These are phyloP conservation scores for Prinia subflava DNA, from an alignment of 2,113 vertebrate species.

Conservation along the genomic window DNA sequence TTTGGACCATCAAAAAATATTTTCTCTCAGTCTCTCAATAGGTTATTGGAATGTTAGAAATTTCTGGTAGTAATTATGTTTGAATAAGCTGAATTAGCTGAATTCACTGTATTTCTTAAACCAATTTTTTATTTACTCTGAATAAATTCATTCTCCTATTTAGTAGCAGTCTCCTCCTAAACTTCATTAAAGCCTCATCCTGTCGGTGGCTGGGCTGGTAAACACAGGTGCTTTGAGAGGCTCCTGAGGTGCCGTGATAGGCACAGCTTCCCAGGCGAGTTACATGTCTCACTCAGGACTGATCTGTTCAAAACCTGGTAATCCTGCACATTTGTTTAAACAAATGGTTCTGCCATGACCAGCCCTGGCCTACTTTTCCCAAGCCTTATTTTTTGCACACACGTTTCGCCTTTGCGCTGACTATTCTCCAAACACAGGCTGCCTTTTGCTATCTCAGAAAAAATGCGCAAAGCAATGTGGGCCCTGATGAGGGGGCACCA, in stretches of 20 bases:
- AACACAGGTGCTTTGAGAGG: not conserved
- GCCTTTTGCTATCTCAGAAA: not conserved
- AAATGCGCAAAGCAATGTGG: not conserved
- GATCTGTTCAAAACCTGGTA: constrained; percentile 15
- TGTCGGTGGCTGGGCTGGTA: not conserved
- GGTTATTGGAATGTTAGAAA: not conserved
- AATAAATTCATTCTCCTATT: not conserved
- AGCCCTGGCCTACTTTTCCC: constrained; percentile 23
- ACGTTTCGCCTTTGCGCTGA: not conserved
- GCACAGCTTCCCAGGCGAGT: not conserved
- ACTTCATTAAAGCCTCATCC: not conserved
- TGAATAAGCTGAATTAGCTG: not conserved
- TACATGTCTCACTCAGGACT: not conserved
- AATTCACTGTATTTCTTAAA: not conserved
- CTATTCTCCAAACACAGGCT: not conserved
- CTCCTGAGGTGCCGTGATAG: not conserved
- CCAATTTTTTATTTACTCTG: not conserved
- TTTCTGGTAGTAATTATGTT: not conserved
- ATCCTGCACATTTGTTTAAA: constrained; percentile 1
- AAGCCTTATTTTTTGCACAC: not conserved
- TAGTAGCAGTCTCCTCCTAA: not conserved
- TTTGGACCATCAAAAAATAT: not conserved
- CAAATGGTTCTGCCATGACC: not conserved
- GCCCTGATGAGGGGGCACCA: not conserved
- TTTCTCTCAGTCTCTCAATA: not conserved